Evolutionary conservation across 2,113 vertebrate genomes (phyloP).

Genomic region (Proterorhinus semilunaris): DNA sequence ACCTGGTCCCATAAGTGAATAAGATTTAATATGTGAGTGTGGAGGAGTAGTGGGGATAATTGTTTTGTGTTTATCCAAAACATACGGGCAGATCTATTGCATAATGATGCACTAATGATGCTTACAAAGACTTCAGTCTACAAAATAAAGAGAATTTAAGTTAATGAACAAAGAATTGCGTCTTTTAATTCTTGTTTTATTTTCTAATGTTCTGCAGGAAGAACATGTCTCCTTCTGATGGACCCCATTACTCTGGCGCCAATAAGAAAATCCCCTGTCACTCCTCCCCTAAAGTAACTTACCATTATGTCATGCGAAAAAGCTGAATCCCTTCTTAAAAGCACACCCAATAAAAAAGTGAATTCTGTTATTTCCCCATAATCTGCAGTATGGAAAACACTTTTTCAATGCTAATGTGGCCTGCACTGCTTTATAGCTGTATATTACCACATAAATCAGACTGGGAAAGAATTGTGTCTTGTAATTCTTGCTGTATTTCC

Average conservation of each 20-base stretch:
- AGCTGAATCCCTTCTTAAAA: conserved; percentile 82
- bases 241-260: conserved; percentile 78
- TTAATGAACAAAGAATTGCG: too few relatives aligned
- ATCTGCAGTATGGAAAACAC: conserved; percentile 76
- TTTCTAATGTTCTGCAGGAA: conserved; percentile 26
- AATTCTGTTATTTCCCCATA: conserved; percentile 83
- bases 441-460: conserved; percentile 26
- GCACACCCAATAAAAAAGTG: conserved; percentile 83
- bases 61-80: not conserved
- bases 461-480: too few relatives aligned
- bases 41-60: conserved; percentile 1
- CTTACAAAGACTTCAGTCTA: not conserved
- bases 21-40: conserved; percentile 34
- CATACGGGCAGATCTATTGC: not conserved
- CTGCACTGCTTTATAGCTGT: conserved; percentile 68
- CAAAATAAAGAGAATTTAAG: too few relatives aligned
- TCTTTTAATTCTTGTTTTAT: too few relatives aligned
- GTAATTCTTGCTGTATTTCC: too few relatives aligned
- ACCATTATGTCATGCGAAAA: conserved; percentile 84
- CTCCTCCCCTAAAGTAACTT: conserved; percentile 68
- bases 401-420: conserved; percentile 73
- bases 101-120: conserved; percentile 32
- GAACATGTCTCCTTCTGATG: conserved; percentile 39
- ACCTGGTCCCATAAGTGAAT: conserved; percentile 39
- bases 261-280: conserved; percentile 51